Evolutionary conservation across 2,113 vertebrate species (phyloP), one percentile per base, ranked within the genome.

Genomic region (Myocastor coypus): DNA sequence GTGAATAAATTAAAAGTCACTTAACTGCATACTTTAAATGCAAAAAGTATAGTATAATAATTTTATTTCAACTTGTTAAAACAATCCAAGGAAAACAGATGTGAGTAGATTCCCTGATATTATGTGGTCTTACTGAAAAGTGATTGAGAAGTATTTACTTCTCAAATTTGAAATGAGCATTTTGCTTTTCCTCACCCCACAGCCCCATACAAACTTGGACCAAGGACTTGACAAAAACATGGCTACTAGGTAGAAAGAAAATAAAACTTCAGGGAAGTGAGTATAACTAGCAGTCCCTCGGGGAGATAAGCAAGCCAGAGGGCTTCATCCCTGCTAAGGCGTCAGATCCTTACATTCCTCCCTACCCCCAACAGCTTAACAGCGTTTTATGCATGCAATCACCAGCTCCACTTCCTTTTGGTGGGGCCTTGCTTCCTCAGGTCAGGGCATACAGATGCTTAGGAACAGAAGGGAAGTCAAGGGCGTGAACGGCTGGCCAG

Each of bases 381-480:
- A 73, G 63, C 61, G 28, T 66, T 80, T 87, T n/a, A 50, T 55
- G 71, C 1, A 16, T 46, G 87, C 71, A 71, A 19, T 83, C 63
- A 0, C 85, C 10, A 4, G 37, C 85, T 11, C 28, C 42, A 40
- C 69, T 88, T 85, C 83, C 87, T 87, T 57, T 82, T 46, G 68
- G 93, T 55, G 69, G 57, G 24, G 69, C 30, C 91, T 61, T 42
- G 24, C 55, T 92, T 89, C 73, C 91, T 92, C 73, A 52, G 75
- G 78, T 52, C 77, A 75, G 88, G 87, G 37, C 71, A 81, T 57
- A 73, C 59, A 89, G 63, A 90, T 12, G 57, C 64, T 63, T 28
- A 34, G 9, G 20, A 78, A 71, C 3, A n/a, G 42, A 42, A 81
- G 50, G 46, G 46, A n/a, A 83, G 16, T 3, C 20, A 42, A n/a